Evolutionary conservation across 2,797 vertebrate species (phyloP).

Genomic region (Amazonetta brasiliensis): DNA sequence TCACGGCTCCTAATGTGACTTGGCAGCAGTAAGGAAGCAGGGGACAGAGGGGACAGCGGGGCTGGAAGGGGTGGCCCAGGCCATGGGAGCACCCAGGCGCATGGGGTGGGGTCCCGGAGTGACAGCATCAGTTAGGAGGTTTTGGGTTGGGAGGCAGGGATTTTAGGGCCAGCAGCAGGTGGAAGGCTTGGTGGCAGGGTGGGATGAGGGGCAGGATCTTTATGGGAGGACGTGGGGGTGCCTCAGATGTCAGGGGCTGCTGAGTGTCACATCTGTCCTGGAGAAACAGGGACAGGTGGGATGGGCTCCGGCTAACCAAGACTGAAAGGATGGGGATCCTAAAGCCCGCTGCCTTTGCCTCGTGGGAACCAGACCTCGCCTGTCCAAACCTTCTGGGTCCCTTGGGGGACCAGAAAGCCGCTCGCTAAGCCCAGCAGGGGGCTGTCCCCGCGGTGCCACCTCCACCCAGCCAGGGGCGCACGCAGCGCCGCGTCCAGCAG

Average conservation of each 20-base stretch:
- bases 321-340: background rate
- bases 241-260: background rate
- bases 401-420: background rate
- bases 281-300: background rate
- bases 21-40: background rate
- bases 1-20: background rate
- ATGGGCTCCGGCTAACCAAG: conserved; percentile 2
- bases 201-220: background rate
- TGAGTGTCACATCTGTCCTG: background rate
- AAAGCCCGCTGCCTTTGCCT: background rate
- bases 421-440: background rate
- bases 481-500: background rate
- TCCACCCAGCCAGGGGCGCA: background rate
- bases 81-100: accelerated
- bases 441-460: no score
- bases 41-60: background rate
- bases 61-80: background rate
- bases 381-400: background rate
- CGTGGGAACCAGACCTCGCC: background rate
- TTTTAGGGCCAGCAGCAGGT: background rate
- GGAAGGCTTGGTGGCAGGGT: background rate
- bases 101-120: accelerated
- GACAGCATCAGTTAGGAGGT: accelerated
- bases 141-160: background rate
- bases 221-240: background rate